Percentiles rank a stretch among this genome's conserved stretches.
Evolutionary conservation across 1,140 invertebrate species (phyloP).

Genomic region (Habropoda laboriosa): DNA sequence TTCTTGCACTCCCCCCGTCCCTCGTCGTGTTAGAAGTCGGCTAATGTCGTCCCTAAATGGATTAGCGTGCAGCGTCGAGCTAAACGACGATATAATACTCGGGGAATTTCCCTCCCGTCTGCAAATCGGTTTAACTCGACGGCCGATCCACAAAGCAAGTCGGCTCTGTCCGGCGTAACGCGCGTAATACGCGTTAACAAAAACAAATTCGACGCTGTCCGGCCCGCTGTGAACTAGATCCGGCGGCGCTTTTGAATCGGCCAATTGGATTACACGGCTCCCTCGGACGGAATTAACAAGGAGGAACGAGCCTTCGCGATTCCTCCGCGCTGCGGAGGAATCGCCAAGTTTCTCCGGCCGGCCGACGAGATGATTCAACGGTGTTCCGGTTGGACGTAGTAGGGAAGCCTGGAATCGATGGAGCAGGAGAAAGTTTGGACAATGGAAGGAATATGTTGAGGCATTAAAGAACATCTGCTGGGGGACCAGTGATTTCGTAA

Average conservation of each 20-base stretch:
- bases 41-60: constrained; percentile 65
- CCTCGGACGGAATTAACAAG: not conserved
- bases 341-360: not conserved
- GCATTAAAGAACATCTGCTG: constrained; percentile 22
- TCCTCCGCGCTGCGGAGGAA: not conserved
- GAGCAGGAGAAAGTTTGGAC: not conserved
- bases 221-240: not conserved
- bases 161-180: not conserved
- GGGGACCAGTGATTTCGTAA: constrained; percentile 11
- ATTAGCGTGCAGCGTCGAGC: constrained; percentile 52
- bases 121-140: constrained; percentile 57
- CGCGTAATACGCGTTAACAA: constrained; percentile 23
- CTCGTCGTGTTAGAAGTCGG: constrained; percentile 11
- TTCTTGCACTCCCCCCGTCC: constrained; percentile 26
- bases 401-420: not conserved
- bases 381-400: too few relatives aligned
- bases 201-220: constrained; percentile 27
- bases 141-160: constrained; percentile 1
- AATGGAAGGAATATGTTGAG: constrained; percentile 12
- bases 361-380: constrained; percentile 22
- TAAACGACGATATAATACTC: constrained; percentile 57
- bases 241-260: not conserved
- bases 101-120: constrained; percentile 37
- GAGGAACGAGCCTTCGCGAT: not conserved
- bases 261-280: not conserved